Conservation (phyloP, 1,140 invertebrate species). For the Geopemphigus sp. region DNA sequence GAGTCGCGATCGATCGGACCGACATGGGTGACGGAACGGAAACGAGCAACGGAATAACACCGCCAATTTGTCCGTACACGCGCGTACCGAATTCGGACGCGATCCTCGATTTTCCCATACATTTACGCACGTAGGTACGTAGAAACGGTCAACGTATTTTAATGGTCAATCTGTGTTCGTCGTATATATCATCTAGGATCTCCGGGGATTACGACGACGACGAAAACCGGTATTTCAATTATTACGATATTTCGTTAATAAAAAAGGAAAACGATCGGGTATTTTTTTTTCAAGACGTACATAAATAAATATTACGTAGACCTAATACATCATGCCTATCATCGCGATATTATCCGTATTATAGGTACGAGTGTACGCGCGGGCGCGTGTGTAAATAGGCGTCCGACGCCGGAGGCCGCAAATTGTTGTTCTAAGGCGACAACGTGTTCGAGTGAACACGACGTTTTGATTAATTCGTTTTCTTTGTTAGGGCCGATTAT, state of each 20-base stretch:
- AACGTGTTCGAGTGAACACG: slow-evolving; percentile 3
- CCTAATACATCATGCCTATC: no score
- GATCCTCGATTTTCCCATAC: no score
- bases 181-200: background rate
- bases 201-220: background rate
- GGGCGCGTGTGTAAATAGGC: background rate
- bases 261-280: background rate
- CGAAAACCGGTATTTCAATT: slow-evolving; percentile 31
- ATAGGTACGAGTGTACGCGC: no score
- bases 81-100: background rate
- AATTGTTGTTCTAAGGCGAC: slow-evolving; percentile 24
- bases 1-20: background rate
- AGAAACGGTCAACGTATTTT: slow-evolving; percentile 21
- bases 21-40: background rate
- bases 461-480: slow-evolving; percentile 20
- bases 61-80: slow-evolving; percentile 1
- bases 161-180: slow-evolving; percentile 19
- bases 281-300: no score
- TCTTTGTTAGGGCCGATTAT: background rate
- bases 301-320: no score
- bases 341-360: no score
- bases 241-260: slow-evolving; percentile 3
- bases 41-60: no score
- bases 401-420: background rate
- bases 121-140: no score